A percentile compares a stretch with the other conserved stretches of the same genome.
Conservation (phyloP, 2,113 vertebrate species). For the Pachypanchax playfairii region DNA sequence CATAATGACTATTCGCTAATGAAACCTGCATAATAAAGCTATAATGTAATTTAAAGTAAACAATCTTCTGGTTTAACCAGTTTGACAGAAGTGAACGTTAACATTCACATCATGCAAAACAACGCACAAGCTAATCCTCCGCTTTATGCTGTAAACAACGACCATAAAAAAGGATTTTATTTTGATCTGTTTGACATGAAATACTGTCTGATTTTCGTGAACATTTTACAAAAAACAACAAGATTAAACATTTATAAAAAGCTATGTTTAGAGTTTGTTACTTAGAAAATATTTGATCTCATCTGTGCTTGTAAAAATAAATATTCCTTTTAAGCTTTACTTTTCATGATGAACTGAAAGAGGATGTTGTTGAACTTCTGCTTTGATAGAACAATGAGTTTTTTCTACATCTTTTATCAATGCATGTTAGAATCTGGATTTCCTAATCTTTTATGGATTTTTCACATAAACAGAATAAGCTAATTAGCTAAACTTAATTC, state of each 20-base stretch:
- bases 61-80: not conserved
- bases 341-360: not conserved
- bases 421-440: not conserved
- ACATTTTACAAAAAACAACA: too few species aligned
- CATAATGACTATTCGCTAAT: not conserved
- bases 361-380: not conserved
- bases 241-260: too few species aligned
- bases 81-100: not conserved
- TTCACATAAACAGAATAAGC: too few species aligned
- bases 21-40: not conserved
- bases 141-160: too few species aligned
- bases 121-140: too few species aligned
- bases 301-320: not conserved
- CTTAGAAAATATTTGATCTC: not conserved
- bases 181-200: too few species aligned
- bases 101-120: not conserved
- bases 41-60: not conserved
- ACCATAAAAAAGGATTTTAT: too few species aligned
- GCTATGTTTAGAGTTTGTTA: not conserved
- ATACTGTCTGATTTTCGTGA: too few species aligned
- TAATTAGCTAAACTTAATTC: too few species aligned
- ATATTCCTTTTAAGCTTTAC: not conserved
- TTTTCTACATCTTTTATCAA: rapidly evolving
- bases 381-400: not conserved
- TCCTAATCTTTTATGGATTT: too few species aligned